Conservation (phyloP, 2,113 vertebrate species). For the Periophthalmus modestus region DNA sequence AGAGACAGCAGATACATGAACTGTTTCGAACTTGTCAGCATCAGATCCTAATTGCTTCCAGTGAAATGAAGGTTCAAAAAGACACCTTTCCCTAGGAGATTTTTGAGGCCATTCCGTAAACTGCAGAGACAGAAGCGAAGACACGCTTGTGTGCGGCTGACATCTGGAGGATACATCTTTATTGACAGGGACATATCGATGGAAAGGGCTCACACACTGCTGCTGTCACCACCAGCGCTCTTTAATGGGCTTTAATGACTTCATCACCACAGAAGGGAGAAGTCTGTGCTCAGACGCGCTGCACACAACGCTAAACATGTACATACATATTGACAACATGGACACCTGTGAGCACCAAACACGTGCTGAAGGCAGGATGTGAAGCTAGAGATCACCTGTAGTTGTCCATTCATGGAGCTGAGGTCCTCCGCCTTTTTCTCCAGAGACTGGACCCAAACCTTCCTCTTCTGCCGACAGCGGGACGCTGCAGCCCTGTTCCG, state of each 20-base stretch:
- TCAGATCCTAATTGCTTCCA: slow-evolving; percentile 83
- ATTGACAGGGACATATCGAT: slow-evolving; percentile 82
- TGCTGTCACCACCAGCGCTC: slow-evolving; percentile 77
- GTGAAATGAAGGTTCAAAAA: slow-evolving; percentile 81
- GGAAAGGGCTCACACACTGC: slow-evolving; percentile 66
- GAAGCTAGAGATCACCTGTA: slow-evolving; percentile 81
- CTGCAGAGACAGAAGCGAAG: slow-evolving; percentile 78
- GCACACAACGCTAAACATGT: slow-evolving; percentile 9
- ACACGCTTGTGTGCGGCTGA: slow-evolving; percentile 81
- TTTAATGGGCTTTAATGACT: slow-evolving; percentile 82
- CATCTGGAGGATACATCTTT: slow-evolving; percentile 86
- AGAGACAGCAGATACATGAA: slow-evolving; percentile 83
- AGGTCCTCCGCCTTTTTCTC: slow-evolving; percentile 96
- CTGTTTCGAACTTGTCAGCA: slow-evolving; percentile 86
- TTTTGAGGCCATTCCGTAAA: slow-evolving; percentile 80
- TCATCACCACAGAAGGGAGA: slow-evolving; percentile 74
- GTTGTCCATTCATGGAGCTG: slow-evolving; percentile 88
- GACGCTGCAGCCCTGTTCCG: slow-evolving; percentile 94
- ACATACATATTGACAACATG: slow-evolving; percentile 18
- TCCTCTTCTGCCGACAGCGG: slow-evolving; percentile 95
- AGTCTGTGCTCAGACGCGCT: slow-evolving; percentile 37
- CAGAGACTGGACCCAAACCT: slow-evolving; percentile 97
- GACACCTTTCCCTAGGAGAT: slow-evolving; percentile 84
- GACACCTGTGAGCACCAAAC: slow-evolving; percentile 13
- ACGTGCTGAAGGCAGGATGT: background rate